Conservation (phyloP, 2,113 vertebrate genomes). For the Macrotus californicus region DNA sequence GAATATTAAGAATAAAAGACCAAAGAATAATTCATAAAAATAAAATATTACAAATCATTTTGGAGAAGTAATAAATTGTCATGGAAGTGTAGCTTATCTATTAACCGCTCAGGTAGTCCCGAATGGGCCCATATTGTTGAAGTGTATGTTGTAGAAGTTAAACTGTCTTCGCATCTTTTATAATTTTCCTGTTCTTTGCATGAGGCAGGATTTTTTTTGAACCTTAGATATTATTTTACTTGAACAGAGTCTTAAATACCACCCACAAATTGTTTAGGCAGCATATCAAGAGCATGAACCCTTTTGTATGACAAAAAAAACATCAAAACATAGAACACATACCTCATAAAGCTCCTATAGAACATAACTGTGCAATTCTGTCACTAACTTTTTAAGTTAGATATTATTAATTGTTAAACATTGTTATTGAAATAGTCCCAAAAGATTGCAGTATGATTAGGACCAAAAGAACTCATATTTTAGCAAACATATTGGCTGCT, state of each 20-base stretch:
- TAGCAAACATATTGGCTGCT: constrained; percentile 69
- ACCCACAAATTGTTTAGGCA: constrained; percentile 55
- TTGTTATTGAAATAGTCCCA: constrained; percentile 65
- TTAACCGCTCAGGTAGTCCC: neutral
- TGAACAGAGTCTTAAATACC: constrained; percentile 47
- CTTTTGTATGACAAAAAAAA: constrained; percentile 42
- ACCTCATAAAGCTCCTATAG: constrained; percentile 65
- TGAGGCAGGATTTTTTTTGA: constrained; percentile 44
- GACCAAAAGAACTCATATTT: constrained; percentile 59
- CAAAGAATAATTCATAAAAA: neutral
- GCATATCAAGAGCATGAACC: constrained; percentile 29
- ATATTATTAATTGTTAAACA: constrained; percentile 63
- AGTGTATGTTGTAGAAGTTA: neutral
- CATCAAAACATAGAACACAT: constrained; percentile 50
- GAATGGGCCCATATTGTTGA: neutral
- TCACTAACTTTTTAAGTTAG: constrained; percentile 14
- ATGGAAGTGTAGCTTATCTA: neutral
- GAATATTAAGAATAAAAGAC: neutral
- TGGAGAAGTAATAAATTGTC: neutral
- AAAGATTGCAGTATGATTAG: constrained; percentile 70
- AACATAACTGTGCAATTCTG: constrained; percentile 10
- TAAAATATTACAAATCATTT: neutral
- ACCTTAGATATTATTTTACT: constrained; percentile 50
- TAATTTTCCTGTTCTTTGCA: constrained; percentile 28
- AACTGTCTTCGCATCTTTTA: neutral